A percentile compares a stretch with the other conserved stretches of the same genome.
Evolutionary conservation across 1,140 invertebrate species (phyloP).

Genomic region (Drosophila malerkotliana): DNA sequence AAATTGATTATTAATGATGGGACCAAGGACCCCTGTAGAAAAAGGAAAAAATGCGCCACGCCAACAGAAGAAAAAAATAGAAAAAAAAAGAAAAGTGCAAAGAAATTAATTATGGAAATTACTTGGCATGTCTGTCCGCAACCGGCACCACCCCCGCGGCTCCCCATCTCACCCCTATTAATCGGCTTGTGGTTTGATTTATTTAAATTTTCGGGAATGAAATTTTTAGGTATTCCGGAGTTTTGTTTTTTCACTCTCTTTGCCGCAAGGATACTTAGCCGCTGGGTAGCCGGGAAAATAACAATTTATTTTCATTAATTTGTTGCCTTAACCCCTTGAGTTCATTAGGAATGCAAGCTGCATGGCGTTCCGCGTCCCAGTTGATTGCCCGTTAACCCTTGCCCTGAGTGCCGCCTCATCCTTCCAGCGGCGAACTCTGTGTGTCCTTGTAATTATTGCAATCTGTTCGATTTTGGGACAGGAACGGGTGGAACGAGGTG

Average conservation of each 20-base stretch:
- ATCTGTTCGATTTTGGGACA: slow-evolving; percentile 81
- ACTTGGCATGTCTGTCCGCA: slow-evolving; percentile 54
- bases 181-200: slow-evolving; percentile 78
- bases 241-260: slow-evolving; percentile 8
- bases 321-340: slow-evolving; percentile 76
- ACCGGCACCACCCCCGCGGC: neutral
- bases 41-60: slow-evolving; percentile 4
- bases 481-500: neutral
- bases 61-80: neutral
- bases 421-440: neutral
- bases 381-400: slow-evolving; percentile 38
- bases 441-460: slow-evolving; percentile 78
- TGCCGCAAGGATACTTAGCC: slow-evolving; percentile 43
- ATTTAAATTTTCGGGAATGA: slow-evolving; percentile 60
- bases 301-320: slow-evolving; percentile 84
- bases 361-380: slow-evolving; percentile 43
- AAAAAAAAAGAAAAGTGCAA: slow-evolving; percentile 48
- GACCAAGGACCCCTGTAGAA: no score
- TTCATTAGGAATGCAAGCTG: slow-evolving; percentile 75
- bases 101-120: slow-evolving; percentile 84
- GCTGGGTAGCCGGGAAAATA: slow-evolving; percentile 42
- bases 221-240: slow-evolving; percentile 11
- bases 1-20: slow-evolving; percentile 51
- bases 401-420: neutral
- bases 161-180: slow-evolving; percentile 20